Base-by-base conservation (phyloP, 2,888 invertebrate species). In the Cephonodes hylas region DNA sequence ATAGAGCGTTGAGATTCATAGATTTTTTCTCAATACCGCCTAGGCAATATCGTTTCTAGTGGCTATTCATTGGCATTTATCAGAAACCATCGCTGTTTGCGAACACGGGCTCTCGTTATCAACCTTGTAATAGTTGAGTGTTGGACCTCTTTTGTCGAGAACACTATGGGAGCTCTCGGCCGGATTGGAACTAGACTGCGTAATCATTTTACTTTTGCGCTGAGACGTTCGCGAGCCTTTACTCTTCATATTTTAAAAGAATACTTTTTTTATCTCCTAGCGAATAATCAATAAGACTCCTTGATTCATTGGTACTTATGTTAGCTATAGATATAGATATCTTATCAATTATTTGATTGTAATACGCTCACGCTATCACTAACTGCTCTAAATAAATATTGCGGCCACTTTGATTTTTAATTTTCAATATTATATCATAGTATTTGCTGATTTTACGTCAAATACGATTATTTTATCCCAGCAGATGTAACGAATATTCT, bases 41-140 rank as follows among this genome's bases (percentile, higher is more conserved):
- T n/a, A 23, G n/a, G 23, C 22, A 23, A 46, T 46, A 23, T 13
- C 23, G 22, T 38, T 13, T n/a, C 38, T 38, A 38, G 38, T 38
- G 45, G 20, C 22, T 46, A 23, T 46, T 23, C 13, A 23, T 1
- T 23, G 23, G 10, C 38, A 38, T 22, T 46, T 13, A 20, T 20
- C 65, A 70, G 62, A 22, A 60, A n/a, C n/a, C 42, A 23, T 58
- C 60, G 65, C 67, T 76, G 75, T 77, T 77, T 72, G 75, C n/a
- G n/a, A 72, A 76, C 77, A 74, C 71, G 71, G 68, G 48, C n/a
- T 70, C 73, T 80, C 74, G 75, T 77, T 79, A 79, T 69, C 73
- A 68, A 67, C 69, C 61, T 48, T 64, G 66, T 63, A 66, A 64
- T 68, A 71, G 71, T 73, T 66, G 68, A 74, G 70, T 71, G 68